Conservation (phyloP, 2,888 invertebrate species). For the Augiades crinisus region DNA sequence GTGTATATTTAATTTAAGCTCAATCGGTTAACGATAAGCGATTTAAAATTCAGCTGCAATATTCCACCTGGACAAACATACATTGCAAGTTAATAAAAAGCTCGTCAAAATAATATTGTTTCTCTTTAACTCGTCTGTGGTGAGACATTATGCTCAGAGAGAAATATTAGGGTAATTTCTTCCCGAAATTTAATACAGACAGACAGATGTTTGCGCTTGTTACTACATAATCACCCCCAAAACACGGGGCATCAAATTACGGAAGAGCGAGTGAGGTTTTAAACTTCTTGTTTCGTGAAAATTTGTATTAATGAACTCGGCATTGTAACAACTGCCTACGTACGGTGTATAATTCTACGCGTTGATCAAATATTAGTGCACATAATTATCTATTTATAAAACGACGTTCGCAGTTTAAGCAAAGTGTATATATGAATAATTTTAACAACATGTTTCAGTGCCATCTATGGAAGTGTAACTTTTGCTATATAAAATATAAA, state of each 20-base stretch:
- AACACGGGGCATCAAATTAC: conserved; percentile 25
- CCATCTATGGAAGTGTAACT: no score
- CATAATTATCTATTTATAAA: no score
- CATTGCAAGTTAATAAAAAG: no score
- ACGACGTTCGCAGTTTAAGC: no score
- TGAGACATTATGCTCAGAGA: not conserved
- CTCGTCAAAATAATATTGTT: no score
- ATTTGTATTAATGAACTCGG: conserved; percentile 22
- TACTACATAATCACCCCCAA: conserved; percentile 25
- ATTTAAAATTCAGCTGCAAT: no score
- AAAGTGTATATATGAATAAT: no score
- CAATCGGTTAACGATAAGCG: no score
- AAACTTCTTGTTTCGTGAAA: conserved; percentile 23
- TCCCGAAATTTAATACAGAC: conserved; percentile 22
- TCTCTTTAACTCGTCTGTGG: not conserved
- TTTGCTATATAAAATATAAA: no score
- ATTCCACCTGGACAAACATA: no score
- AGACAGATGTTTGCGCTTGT: conserved; percentile 27
- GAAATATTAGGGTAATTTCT: conserved; percentile 22
- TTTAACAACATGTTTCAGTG: conserved; percentile 18
- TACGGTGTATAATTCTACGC: conserved; percentile 7
- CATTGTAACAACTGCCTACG: conserved; percentile 5
- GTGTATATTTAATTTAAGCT: no score
- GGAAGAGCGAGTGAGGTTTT: conserved; percentile 21
- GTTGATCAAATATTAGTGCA: conserved; percentile 1